Evolutionary conservation across 2,888 invertebrate species (phyloP).

Genomic region (Tridacna crocea): DNA sequence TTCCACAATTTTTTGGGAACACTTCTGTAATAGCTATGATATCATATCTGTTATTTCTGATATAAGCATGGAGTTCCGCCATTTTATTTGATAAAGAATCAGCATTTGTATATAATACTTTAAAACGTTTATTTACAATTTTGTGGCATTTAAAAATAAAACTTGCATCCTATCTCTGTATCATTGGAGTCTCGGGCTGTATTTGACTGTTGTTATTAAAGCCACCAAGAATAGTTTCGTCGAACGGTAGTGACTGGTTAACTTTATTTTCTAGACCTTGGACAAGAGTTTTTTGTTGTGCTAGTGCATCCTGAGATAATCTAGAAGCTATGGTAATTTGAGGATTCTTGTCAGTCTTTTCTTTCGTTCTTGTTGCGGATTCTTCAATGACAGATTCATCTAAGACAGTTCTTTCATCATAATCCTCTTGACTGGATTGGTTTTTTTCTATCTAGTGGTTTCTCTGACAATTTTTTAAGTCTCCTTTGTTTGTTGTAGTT

Average conservation of each 20-base stretch:
- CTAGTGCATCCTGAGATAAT: background rate
- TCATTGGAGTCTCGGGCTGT: background rate
- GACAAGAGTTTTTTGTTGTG: background rate
- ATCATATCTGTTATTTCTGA: background rate
- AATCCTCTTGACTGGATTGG: background rate
- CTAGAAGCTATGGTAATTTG: background rate
- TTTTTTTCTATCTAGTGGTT: background rate
- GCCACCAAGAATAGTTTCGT: background rate
- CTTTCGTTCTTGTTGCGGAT: background rate
- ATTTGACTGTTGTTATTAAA: background rate
- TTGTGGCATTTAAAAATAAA: conserved; percentile 10
- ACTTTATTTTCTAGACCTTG: background rate
- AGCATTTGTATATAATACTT: conserved; percentile 7
- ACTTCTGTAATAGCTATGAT: conserved; percentile 9
- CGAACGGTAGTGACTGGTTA: background rate
- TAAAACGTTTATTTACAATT: background rate
- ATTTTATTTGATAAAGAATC: conserved; percentile 7
- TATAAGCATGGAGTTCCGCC: background rate
- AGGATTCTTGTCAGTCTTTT: too few species aligned
- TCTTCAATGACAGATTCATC: background rate
- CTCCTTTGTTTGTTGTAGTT: background rate
- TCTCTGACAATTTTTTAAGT: background rate
- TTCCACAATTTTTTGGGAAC: conserved; percentile 7
- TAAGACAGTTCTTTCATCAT: background rate
- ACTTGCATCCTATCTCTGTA: conserved; percentile 5